Conservation (phyloP, 2,113 vertebrate genomes). For the Podarcis muralis region DNA sequence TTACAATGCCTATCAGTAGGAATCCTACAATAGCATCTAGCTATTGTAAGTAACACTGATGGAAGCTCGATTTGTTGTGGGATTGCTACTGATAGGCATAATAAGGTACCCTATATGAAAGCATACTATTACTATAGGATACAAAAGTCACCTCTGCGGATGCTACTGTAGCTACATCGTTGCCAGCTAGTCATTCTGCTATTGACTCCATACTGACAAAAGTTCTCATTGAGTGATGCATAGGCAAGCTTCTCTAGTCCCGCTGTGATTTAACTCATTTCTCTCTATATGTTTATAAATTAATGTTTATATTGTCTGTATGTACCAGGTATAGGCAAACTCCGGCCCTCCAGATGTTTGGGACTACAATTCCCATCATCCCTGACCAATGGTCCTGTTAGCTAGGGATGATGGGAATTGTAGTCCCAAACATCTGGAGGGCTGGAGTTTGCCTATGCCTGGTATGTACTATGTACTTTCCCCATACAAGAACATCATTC, state of each 20-base stretch:
- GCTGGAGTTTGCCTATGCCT: too few species aligned
- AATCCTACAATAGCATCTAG: not conserved
- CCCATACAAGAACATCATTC: not conserved
- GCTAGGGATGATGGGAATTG: too few species aligned
- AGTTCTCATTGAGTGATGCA: not conserved
- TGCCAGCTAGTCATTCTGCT: not conserved
- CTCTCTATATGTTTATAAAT: not conserved
- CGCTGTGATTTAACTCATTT: not conserved
- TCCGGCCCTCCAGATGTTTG: too few species aligned
- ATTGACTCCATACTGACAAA: not conserved
- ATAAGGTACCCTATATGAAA: too few species aligned
- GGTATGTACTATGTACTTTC: not conserved
- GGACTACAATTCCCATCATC: too few species aligned
- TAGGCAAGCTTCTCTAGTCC: not conserved
- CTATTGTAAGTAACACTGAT: not conserved
- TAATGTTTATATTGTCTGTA: too few species aligned
- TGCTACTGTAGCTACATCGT: not conserved
- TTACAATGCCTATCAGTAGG: not conserved
- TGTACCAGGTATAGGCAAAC: too few species aligned
- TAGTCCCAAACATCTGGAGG: too few species aligned
- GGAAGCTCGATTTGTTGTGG: not conserved
- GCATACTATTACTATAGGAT: too few species aligned
- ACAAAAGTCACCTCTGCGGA: too few species aligned
- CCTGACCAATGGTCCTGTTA: too few species aligned
- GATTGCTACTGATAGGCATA: not conserved